Evolutionary conservation across 2,113 vertebrate genomes (phyloP), one percentile per base, ranked within the genome.

Genomic region (Carassius carassius): DNA sequence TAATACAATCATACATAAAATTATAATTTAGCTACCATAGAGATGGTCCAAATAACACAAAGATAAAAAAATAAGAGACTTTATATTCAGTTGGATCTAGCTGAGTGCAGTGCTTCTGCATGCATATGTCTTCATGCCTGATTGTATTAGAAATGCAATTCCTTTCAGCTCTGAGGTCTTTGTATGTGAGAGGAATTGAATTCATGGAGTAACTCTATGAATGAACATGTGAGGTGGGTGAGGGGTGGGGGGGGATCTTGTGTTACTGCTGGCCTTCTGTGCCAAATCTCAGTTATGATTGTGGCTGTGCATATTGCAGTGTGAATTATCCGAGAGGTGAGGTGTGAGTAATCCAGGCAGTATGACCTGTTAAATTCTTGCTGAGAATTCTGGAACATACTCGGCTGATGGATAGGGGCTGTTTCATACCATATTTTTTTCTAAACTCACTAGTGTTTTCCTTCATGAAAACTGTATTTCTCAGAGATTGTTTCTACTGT

Each of bases 301-400:
- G 56, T 79, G 77, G 37, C 77, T 63, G 35, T 63, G 77, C 58
- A 79, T 63, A 79, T 23, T 63, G 56, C 56, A 44, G 56, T 79
- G 58, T 63, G 21, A 79, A 62, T 62, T 79, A 63, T 63, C 35
- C 1, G 13, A 62, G 12, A 79, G 12, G 35, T 14, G 77, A 78
- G 54, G 19, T n/a, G 35, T 60, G 56, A 41, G 77, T 16, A 79
- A 79, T 79, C 35, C 56, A 79, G 56, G 35, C 32, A 9, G 32
- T 41, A 78, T 3, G 6, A 44, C 21, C 56, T 5, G 3, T 2
- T 73, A 37, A 73, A n/a, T 44, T 23, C 37, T 84, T 17, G 7
- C 72, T 63, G 72, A 75, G 25, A 72, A 56, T 83, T 82, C 25
- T 47, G 5, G 54, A 29, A 79, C 73, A 25, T 25, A 44, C 25